Evolutionary conservation across 1,140 invertebrate species (phyloP).

Genomic region (Macrotrachela quadricornifera): DNA sequence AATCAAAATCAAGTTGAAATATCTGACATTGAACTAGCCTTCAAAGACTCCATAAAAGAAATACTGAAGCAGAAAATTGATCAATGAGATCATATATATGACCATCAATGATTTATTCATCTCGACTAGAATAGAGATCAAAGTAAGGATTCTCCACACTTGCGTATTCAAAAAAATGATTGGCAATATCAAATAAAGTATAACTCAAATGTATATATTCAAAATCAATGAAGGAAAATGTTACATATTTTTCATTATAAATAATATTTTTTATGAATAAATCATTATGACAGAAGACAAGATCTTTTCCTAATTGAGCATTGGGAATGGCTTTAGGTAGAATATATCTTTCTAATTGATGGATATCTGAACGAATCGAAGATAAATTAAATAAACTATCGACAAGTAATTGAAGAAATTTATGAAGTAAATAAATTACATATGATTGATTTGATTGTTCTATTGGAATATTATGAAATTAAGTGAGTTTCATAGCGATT

Average conservation of each 20-base stretch:
- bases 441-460: too few species aligned
- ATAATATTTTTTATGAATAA: conserved; percentile 78
- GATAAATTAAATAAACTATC: too few species aligned
- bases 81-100: conserved; percentile 52
- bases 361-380: too few species aligned
- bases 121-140: conserved; percentile 49
- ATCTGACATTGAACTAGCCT: conserved; percentile 65
- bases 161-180: conserved; percentile 89
- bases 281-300: conserved; percentile 94
- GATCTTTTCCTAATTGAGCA: conserved; percentile 10
- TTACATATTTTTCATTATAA: conserved; percentile 44
- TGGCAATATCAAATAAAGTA: conserved; percentile 83
- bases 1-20: conserved; percentile 81
- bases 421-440: too few species aligned
- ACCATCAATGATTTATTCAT: conserved; percentile 33
- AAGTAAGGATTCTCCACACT: conserved; percentile 40
- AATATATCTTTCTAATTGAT: too few species aligned
- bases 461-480: too few species aligned
- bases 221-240: conserved; percentile 78
- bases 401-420: too few species aligned
- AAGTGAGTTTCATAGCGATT: too few species aligned
- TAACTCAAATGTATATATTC: conserved; percentile 85
- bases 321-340: too few species aligned
- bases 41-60: conserved; percentile 83
- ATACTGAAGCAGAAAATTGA: conserved; percentile 45